Base-by-base conservation (phyloP, 1,140 invertebrate genomes). In the Andricus grossulariae region DNA sequence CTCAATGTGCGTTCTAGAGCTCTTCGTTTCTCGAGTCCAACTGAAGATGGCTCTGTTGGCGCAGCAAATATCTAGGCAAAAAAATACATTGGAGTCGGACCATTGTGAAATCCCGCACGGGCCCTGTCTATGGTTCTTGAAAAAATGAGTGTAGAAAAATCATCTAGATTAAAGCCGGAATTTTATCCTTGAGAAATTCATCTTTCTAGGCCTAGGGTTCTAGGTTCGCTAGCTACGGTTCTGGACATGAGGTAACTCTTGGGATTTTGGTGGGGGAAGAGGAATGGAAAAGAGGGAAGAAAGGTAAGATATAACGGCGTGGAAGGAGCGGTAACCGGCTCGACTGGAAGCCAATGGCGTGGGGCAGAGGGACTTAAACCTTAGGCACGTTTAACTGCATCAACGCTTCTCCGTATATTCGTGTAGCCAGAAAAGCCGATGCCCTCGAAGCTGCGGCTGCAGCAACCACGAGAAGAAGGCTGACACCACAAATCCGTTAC, bases 281-380 rank as follows among this genome's bases (percentile, higher is more conserved):
- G 74, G 49, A 57, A 74, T 71, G 11, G 60, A 75, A 57, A 55
- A 73, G 81, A 71, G 18, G 50, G 32, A 75, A 50, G 73, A 50
- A 73, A 72, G 75, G 77, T 55, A 79, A 82, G 80, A 82, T 79
- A 86, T 86, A 88, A 89, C 86, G 85, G 88, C 83, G 84, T 76
- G 82, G 83, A 83, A 88, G 87, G 86, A 89, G 88, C 83, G 88
- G 85, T 80, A 90, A 89, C 88, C 88, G 87, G 88, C 88, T 85
- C 82, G 83, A 84, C 88, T 87, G 86, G 84, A 85, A 88, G 76
- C 83, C 88, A 90, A 84, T 87, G 88, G 89, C 89, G 89, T 87
- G 80, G 88, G 81, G 80, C 82, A 51, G 75, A 80, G 72, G 79
- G 83, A 80, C 66, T 51, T 50, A 39, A 8, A 66, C 15, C 39